Evolutionary conservation across 2,888 invertebrate species (phyloP).

Genomic region (Chirona hameri): DNA sequence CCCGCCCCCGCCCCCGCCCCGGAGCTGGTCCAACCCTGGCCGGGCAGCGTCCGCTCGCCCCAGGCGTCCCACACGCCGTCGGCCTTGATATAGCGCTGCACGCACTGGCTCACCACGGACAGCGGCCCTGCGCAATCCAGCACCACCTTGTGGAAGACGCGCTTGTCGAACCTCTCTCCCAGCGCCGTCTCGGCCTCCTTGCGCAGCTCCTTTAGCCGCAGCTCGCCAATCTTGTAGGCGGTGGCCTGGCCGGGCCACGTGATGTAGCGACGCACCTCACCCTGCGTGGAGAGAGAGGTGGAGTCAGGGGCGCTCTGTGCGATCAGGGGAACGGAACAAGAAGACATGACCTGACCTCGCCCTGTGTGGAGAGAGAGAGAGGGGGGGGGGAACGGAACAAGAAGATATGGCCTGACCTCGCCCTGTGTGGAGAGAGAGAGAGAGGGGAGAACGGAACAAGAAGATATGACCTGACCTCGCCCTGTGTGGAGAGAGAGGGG

Average conservation of each 20-base stretch:
- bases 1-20: no score
- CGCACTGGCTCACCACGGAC: constrained; percentile 43
- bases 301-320: neutral
- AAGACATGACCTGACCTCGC: no score
- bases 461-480: no score
- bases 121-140: constrained; percentile 43
- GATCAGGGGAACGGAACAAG: no score
- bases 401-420: no score
- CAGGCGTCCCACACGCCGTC: constrained; percentile 5
- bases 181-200: constrained; percentile 43
- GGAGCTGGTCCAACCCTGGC: neutral
- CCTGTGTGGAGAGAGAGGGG: no score
- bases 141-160: constrained; percentile 46
- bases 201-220: constrained; percentile 44
- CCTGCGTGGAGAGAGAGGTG: constrained; percentile 31
- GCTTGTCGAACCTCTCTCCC: constrained; percentile 45
- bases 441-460: no score
- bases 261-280: constrained; percentile 45
- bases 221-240: constrained; percentile 45
- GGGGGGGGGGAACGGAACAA: no score
- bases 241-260: constrained; percentile 46
- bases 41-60: neutral
- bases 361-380: no score
- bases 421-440: no score
- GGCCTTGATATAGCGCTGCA: constrained; percentile 40